Evolutionary conservation across 2,888 invertebrate species (phyloP), one percentile per base, ranked within the genome.

Genomic region (Noctua fimbriata): DNA sequence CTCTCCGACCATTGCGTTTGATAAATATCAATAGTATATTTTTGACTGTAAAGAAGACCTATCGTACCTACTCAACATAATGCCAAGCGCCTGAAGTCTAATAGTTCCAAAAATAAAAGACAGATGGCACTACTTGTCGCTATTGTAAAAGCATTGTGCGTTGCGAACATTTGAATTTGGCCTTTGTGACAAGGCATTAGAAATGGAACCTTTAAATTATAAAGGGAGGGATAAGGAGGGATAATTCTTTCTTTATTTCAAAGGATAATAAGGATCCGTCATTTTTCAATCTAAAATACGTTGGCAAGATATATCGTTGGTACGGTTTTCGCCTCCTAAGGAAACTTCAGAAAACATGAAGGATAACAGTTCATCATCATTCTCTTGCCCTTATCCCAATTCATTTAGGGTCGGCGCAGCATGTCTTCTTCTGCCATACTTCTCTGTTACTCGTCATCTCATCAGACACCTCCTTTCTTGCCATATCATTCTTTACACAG

Each of bases 71-170:
- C 41, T 24, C 6, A 41, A 10, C 24, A 81, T 21, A 44, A 65
- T 36, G 4, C 4, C 6, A 49, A 74, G 21, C 44, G 36, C 4
- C 52, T 55, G 52, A 73, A 82, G 14, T 7, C 1, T 5, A 58
- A 41, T 58, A 32, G 82, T 82, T 75, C 41, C 3, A 12, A 21
- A 41, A 32, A 21, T 5, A 2, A 16, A 82, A 32, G 12, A 82
- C 32, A 79, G 79, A 82, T 82, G 82, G 79, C 75, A 58, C 47
- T 32, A 82, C 82, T 58, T 9, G 5, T 58, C 24, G 73, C 65
- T 74, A n/a, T 63, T 65, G n/a, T 28, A 2, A 47, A 47, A 1
- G 6, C n/a, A 32, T 49, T 63, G 2, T 28, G 41, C 41, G 41
- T 41, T 41, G 41, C 41, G 41, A 41, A 36, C 12, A n/a, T 74